These are phyloP conservation scores for Polylopha cassiicola DNA, from an alignment of 2,888 invertebrate genomes.

Conservation along the genomic window DNA sequence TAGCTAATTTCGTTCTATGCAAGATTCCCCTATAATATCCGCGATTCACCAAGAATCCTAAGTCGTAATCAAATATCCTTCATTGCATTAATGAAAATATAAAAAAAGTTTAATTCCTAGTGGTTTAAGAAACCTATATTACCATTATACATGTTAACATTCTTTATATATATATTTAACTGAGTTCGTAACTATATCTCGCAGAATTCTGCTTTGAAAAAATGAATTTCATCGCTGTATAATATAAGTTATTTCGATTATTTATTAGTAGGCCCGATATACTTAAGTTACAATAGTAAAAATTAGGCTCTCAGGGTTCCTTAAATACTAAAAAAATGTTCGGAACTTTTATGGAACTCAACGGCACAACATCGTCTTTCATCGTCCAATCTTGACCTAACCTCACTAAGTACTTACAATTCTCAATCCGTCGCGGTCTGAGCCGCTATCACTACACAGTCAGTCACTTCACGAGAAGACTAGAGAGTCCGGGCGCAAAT, in stretches of 20 bases:
- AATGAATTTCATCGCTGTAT: constrained; percentile 26
- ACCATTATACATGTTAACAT: constrained; percentile 70
- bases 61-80: constrained; percentile 65
- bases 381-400: constrained; percentile 22
- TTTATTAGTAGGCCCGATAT: constrained; percentile 64
- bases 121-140: constrained; percentile 74
- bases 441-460: constrained; percentile 24
- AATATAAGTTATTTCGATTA: constrained; percentile 59
- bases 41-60: constrained; percentile 49
- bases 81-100: constrained; percentile 74
- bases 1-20: constrained; percentile 59
- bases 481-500: constrained; percentile 65
- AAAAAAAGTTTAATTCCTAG: constrained; percentile 70
- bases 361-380: too few relatives aligned
- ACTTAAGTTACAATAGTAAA: constrained; percentile 55
- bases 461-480: constrained; percentile 61
- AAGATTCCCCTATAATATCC: constrained; percentile 51
- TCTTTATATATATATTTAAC: constrained; percentile 64
- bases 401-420: constrained; percentile 42
- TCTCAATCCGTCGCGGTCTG: constrained; percentile 37
- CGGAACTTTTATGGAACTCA: constrained; percentile 43
- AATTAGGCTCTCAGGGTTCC: constrained; percentile 62
- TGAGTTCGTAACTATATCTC: constrained; percentile 46
- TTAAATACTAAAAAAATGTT: constrained; percentile 42
- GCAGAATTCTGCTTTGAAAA: constrained; percentile 31